phyloP scores from a whole-genome alignment of 2,888 invertebrate genomes.

The Xanthorhoe designata region DNA sequence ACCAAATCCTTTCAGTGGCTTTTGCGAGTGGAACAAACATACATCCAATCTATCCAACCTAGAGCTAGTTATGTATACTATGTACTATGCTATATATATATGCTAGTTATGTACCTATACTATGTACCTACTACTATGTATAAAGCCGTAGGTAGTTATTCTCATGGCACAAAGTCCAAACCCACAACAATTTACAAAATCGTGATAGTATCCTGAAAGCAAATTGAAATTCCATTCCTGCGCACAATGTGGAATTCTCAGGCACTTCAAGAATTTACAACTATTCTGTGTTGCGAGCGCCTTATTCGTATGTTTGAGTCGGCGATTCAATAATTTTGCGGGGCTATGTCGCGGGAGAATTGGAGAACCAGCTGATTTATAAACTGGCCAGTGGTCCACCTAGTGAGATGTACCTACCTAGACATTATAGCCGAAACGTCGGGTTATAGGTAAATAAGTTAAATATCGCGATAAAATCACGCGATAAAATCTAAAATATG shows the following conservation, averaged over 20 bases:
- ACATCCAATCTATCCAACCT: too few relatives aligned
- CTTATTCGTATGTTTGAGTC: neutral
- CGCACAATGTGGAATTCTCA: neutral
- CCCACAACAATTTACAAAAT: neutral
- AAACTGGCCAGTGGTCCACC: too few relatives aligned
- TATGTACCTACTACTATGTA: neutral
- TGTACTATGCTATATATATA: too few relatives aligned
- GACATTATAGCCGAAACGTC: too few relatives aligned
- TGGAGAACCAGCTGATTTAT: too few relatives aligned
- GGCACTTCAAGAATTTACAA: constrained; percentile 3
- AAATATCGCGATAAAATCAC: too few relatives aligned
- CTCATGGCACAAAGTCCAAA: neutral
- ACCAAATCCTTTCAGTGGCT: too few relatives aligned
- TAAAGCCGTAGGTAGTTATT: neutral
- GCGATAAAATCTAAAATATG: too few relatives aligned
- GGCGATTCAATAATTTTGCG: neutral
- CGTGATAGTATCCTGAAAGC: neutral
- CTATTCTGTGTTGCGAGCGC: neutral
- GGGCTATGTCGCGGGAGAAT: neutral
- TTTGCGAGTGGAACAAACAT: too few relatives aligned
- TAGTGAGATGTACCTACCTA: too few relatives aligned
- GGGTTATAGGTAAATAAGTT: too few relatives aligned
- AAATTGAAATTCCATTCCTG: constrained; percentile 4
- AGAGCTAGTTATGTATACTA: too few relatives aligned
- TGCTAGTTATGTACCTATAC: neutral